phyloP scores from a whole-genome alignment of 2,888 invertebrate species.

The Mactromeris polynyma region DNA sequence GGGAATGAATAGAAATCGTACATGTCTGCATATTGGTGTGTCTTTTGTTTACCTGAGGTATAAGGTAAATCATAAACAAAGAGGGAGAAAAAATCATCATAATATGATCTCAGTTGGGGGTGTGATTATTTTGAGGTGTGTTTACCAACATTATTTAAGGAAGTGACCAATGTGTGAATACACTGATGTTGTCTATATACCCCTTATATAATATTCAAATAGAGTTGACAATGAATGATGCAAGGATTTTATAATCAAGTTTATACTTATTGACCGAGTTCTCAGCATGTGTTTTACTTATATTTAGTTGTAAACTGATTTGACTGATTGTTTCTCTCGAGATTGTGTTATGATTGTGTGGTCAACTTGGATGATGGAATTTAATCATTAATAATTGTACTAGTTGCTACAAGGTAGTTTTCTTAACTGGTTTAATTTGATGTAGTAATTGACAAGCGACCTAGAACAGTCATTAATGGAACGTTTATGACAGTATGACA shows the following conservation, averaged over 20 bases:
- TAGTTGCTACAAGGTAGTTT: neutral
- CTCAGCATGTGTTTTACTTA: conserved; percentile 4
- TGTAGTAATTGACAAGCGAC: conserved; percentile 9
- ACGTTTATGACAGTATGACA: neutral
- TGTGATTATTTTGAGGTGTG: neutral
- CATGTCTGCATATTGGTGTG: too few relatives aligned
- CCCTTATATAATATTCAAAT: neutral
- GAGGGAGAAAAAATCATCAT: neutral
- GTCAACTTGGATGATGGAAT: neutral
- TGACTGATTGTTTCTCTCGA: neutral
- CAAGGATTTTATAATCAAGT: neutral
- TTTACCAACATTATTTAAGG: neutral
- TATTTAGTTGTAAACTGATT: neutral
- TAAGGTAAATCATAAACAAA: neutral
- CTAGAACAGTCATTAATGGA: neutral
- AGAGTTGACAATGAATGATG: neutral
- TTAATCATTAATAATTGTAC: neutral
- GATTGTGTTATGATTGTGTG: conserved; percentile 4
- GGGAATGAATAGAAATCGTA: too few relatives aligned
- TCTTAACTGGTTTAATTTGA: conserved; percentile 10
- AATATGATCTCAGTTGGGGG: neutral
- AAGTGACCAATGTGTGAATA: neutral
- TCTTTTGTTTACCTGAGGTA: neutral
- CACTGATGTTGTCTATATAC: neutral
- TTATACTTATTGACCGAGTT: neutral